Conservation (phyloP, 2,797 vertebrate genomes). For the Parambassis ranga region DNA sequence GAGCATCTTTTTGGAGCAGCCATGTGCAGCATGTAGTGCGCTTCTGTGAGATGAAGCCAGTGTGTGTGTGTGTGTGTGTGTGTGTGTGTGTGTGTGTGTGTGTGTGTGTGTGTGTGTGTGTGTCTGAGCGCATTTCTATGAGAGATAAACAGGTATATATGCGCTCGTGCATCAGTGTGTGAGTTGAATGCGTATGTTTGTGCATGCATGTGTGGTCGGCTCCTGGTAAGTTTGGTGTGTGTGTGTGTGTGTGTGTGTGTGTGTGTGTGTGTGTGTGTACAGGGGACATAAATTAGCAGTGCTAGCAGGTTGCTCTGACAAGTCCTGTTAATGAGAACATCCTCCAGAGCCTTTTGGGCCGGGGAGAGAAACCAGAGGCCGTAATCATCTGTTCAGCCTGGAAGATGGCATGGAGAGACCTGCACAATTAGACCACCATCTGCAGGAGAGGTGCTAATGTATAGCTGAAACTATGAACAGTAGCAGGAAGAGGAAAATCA, state of each 20-base stretch:
- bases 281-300: constrained; percentile 82
- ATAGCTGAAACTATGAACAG: constrained; percentile 14
- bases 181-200: constrained; percentile 5
- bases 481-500: neutral
- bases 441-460: constrained; percentile 69
- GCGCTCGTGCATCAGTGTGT: neutral
- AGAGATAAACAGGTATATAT: neutral
- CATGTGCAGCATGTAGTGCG: constrained; percentile 12
- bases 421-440: constrained; percentile 85
- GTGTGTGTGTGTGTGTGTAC: constrained; percentile 37
- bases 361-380: constrained; percentile 76
- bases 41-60: constrained; percentile 16
- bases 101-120: neutral
- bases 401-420: constrained; percentile 70
- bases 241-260: constrained; percentile 27
- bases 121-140: too few species aligned
- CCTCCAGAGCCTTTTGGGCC: constrained; percentile 76
- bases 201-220: constrained; percentile 6
- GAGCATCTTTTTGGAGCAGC: constrained; percentile 28
- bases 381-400: constrained; percentile 84
- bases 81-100: neutral
- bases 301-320: constrained; percentile 86
- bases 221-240: too few species aligned
- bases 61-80: neutral
- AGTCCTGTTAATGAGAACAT: constrained; percentile 87